These are phyloP conservation scores for Mirounga angustirostris DNA, from an alignment of 2,113 vertebrate species.

Conservation along the genomic window DNA sequence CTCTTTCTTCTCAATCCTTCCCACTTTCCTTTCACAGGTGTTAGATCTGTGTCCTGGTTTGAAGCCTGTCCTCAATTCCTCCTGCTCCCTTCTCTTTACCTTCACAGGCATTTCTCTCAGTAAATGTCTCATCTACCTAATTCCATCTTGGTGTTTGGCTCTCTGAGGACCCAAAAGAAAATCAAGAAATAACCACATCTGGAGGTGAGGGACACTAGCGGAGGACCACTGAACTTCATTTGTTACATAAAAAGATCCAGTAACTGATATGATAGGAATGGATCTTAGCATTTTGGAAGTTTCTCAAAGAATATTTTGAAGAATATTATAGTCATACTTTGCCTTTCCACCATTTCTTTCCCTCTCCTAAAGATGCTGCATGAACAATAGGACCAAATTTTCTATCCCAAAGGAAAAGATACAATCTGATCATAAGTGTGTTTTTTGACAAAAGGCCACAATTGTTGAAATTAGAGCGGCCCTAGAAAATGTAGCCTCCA, in stretches of 20 bases:
- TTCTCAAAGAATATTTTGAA: not conserved
- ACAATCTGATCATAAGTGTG: not conserved
- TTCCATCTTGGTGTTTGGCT: not conserved
- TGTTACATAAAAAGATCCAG: not conserved
- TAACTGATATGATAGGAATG: not conserved
- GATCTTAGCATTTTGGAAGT: not conserved
- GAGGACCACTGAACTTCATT: not conserved
- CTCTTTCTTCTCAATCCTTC: not conserved
- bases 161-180: not conserved
- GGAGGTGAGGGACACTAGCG: too few species aligned
- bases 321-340: not conserved
- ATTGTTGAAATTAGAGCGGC: not conserved
- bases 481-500: not conserved
- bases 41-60: not conserved
- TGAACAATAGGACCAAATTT: not conserved
- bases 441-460: not conserved
- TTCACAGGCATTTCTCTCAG: not conserved
- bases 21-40: not conserved
- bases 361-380: not conserved
- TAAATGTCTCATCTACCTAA: not conserved
- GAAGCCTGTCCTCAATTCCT: not conserved
- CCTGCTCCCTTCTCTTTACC: not conserved
- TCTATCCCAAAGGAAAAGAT: not conserved
- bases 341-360: not conserved
- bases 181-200: not conserved